Evolutionary conservation across 1,140 invertebrate species (phyloP).

Genomic region (Dreissena rostriformis): DNA sequence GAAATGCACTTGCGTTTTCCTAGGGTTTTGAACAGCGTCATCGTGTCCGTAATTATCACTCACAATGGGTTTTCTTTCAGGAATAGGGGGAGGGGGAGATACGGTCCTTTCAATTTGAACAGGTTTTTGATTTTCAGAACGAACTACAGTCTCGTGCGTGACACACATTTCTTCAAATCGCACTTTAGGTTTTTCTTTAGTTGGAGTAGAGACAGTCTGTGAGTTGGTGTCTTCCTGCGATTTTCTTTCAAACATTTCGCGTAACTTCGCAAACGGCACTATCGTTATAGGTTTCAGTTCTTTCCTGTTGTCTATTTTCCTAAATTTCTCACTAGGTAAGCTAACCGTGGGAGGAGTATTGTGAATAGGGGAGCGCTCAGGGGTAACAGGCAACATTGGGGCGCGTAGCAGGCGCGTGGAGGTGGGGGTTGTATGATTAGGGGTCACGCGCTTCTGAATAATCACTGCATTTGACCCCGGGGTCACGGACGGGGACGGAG

Average conservation of each 20-base stretch:
- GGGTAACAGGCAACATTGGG: constrained; percentile 60
- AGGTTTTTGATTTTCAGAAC: constrained; percentile 24
- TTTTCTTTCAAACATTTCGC: constrained; percentile 77
- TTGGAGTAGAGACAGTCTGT: constrained; percentile 9
- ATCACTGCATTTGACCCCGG: constrained; percentile 67
- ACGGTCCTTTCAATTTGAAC: constrained; percentile 45
- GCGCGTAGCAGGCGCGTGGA: constrained; percentile 57
- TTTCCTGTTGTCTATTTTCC: constrained; percentile 73
- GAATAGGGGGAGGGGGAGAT: constrained; percentile 32
- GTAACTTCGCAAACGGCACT: constrained; percentile 75
- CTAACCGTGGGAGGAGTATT: constrained; percentile 51
- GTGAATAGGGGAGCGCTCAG: constrained; percentile 55
- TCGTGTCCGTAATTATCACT: constrained; percentile 21
- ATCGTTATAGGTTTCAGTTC: constrained; percentile 75
- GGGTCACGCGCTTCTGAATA: constrained; percentile 74
- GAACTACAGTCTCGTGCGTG: constrained; percentile 28
- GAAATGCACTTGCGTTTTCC: constrained; percentile 53
- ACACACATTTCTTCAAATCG: constrained; percentile 18
- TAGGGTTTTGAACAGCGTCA: neutral
- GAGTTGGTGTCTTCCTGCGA: constrained; percentile 40
- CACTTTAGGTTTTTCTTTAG: constrained; percentile 47
- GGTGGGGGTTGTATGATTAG: constrained; percentile 32
- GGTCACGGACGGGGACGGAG: constrained; percentile 71
- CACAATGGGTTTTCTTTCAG: constrained; percentile 46
- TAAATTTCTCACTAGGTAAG: constrained; percentile 74